phyloP scores from a whole-genome alignment of 2,888 invertebrate genomes.

The Oscheius sp. region DNA sequence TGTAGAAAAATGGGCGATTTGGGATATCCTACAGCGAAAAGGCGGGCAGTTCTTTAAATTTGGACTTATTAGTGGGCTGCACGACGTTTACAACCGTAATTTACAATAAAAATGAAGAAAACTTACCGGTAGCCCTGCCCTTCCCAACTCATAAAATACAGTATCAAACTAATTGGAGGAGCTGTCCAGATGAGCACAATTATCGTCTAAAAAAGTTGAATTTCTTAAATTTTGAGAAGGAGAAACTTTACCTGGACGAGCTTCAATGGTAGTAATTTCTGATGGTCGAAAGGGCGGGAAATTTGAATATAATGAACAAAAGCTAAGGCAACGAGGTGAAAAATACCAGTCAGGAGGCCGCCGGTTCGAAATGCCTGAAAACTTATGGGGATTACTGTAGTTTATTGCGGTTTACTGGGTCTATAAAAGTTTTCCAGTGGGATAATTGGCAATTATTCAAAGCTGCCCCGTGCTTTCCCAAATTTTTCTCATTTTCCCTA shows the following conservation, averaged over 20 bases:
- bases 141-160: conserved; percentile 77
- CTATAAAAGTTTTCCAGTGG: too few species aligned
- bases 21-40: too few species aligned
- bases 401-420: too few species aligned
- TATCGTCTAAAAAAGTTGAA: conserved; percentile 70
- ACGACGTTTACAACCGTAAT: too few species aligned
- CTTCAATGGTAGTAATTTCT: conserved; percentile 72
- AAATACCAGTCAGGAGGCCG: conserved; percentile 79
- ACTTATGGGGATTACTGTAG: too few species aligned
- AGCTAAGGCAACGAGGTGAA: conserved; percentile 79
- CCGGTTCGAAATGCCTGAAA: conserved; percentile 76
- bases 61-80: too few species aligned
- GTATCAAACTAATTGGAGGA: conserved; percentile 77
- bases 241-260: conserved; percentile 37
- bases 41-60: too few species aligned
- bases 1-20: too few species aligned
- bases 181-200: conserved; percentile 78
- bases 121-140: conserved; percentile 74
- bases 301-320: conserved; percentile 81
- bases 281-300: conserved; percentile 79
- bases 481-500: too few species aligned
- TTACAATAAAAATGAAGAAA: not conserved
- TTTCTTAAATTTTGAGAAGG: not conserved
- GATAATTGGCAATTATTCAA: too few species aligned
- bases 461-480: too few species aligned